Base-by-base conservation (phyloP, 1,140 invertebrate genomes). In the Vollenhovia emeryi region DNA sequence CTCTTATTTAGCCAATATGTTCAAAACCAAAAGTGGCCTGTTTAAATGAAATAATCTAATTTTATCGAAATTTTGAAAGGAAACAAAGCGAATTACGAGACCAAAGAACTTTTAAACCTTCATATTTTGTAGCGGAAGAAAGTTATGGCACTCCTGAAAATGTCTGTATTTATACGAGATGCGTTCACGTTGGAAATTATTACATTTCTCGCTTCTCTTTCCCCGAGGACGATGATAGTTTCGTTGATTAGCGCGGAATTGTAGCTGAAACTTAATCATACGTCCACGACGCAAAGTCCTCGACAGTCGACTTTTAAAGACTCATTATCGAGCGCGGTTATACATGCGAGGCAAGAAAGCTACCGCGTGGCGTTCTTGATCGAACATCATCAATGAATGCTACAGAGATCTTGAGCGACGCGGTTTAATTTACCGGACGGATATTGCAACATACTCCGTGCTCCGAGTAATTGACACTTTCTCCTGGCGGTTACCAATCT, bases 391-490 rank as follows among this genome's bases (percentile, higher is more conserved):
- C 50, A 18, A 82, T 68, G 48, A 79, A 27, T 43, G 57, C 18
- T 21, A 57, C 24, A 36, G 11, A 43, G 11, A 11, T 57, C 27
- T 24, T n/a, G 11, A n/a, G 27, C 36, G 33, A 64, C 73, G 73
- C 45, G 30, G 64, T 85, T 88, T 87, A 87, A 87, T 85, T 79
- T 60, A 18, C 64, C 40, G 18, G 2, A n/a, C 52, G 48, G 45
- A 87, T 64, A 88, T 83, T 74, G 78, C 18, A 55, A 64, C 27
- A 40, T 75, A 76, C 5, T 48, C 13, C 48, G 55, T 78, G 21
- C 24, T 40, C 50, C 71, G 30, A 84, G 27, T 84, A 88, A 88
- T 88, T 85, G 86, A 88, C 87, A 87, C 86, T 88, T 87, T 79
- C 87, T 88, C 83, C 68, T 78, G 62, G 45, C 24, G 73, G 57